Base-by-base conservation (phyloP, 2,888 invertebrate genomes). In the Scaptomyza caliginosa region DNA sequence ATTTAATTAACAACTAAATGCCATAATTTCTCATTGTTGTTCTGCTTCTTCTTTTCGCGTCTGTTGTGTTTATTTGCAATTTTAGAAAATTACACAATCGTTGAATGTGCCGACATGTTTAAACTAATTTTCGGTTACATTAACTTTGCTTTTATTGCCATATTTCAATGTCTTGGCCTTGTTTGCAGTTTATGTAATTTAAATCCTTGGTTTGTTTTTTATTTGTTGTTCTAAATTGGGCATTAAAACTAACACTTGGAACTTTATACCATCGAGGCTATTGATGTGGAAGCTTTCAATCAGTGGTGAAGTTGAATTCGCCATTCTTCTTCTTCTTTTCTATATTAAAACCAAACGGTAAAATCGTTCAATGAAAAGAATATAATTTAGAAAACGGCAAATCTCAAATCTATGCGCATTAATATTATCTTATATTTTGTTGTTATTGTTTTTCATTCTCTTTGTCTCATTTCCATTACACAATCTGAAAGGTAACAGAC, bases 111-210 rank as follows among this genome's bases (percentile, higher is more conserved):
- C 6, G 21, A 23, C n/a, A 46, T 40, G n/a, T 16, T 54, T 40
- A 23, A 11, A 43, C 36, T 8, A 19, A 43, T 24, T 52, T 36
- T 17, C 11, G 10, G 34, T 28, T 28, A 16, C 8, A 8, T 0
- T 13, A 13, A 23, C 23, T 4, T 24, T 38, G 28, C 2, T 45
- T 43, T 51, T 30, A 34, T 19, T 38, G 38, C 4, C 2, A 38
- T 38, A 62, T 24, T 55, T 55, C 16, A 63, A 46, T 65, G 43
- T n/a, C 30, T 50, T 51, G 40, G 32, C 56, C 54, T 67, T 70
- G 63, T 6, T 19, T 19, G 5, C 11, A 28, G 28, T 21, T 21
- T 13, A 13, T 21, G 21, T 46, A 21, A 46, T 32, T 28, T 19
- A 32, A 32, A n/a, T n/a, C n/a, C n/a, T 32, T 13, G 13, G 13